Evolutionary conservation across 2,888 invertebrate genomes (phyloP).

Genomic region (Fragum sueziense): DNA sequence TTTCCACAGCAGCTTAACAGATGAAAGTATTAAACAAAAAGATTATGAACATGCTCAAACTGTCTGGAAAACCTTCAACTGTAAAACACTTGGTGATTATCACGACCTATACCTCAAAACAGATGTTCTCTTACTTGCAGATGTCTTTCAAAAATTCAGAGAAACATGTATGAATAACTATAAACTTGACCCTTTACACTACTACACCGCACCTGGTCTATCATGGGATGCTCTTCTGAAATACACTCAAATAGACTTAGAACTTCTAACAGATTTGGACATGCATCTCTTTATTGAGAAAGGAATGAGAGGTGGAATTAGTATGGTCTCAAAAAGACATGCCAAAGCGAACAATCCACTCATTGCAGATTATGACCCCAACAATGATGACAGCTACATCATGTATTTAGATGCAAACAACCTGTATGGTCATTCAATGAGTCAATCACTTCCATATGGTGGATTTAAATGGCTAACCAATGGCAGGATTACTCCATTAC

Average conservation of each 20-base stretch:
- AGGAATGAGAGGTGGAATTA: conserved; percentile 44
- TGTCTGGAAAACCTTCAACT: conserved; percentile 38
- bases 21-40: too few species aligned
- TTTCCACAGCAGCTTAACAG: too few species aligned
- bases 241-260: conserved; percentile 65
- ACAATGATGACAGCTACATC: background rate
- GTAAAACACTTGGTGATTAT: conserved; percentile 59
- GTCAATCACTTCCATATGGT: conserved; percentile 65
- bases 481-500: conserved; percentile 52
- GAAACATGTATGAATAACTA: conserved; percentile 62
- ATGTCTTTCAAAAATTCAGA: conserved; percentile 71
- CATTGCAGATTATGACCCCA: background rate
- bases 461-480: conserved; percentile 73
- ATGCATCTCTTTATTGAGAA: conserved; percentile 67
- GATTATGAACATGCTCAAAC: background rate
- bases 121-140: too few species aligned
- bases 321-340: conserved; percentile 31
- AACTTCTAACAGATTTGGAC: conserved; percentile 71
- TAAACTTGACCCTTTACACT: conserved; percentile 70
- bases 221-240: conserved; percentile 75
- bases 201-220: conserved; percentile 73
- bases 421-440: too few species aligned
- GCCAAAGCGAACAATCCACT: conserved; percentile 66
- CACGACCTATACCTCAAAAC: conserved; percentile 51
- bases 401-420: conserved; percentile 34